Evolutionary conservation across 2,113 vertebrate genomes (phyloP), one percentile per base, ranked within the genome.

Genomic region (Oxyruncus cristatus): DNA sequence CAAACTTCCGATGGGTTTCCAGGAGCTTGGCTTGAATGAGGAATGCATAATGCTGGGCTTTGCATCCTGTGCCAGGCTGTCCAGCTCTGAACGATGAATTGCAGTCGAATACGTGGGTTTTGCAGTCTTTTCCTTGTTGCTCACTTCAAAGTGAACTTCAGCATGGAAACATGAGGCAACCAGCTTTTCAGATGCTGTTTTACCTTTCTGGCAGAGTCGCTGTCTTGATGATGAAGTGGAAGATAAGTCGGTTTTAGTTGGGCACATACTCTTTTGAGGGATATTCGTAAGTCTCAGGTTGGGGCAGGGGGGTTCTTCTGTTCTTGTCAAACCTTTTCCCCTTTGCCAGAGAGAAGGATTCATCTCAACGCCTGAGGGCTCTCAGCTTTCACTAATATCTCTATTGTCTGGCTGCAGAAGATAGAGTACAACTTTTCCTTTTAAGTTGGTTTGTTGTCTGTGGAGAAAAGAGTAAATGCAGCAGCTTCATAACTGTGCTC

Each of bases 11-110:
- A 9, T 75, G 88, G 46, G 53, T 94, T 93, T 94, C 67, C 46
- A 93, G 83, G 80, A 86, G 80, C 49, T 94, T 95, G 95, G 93
- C 93, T 92, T 65, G 73, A 82, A 33, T 24, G 80, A 93, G 76
- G 88, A 93, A 95, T 92, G 61, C 79, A 72, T 93, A 94, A 96
- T 88, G 52, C 61, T 71, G 68, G 37, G 52, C 53, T 81, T 19
- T 81, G 73, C 24, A 1, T 89, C 88, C 55, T 5, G 2, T 93
- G 92, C 95, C 91, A 95, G 83, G 65, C 73, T 94, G 90, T n/a
- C 76, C 68, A 75, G 73, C 91, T 84, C 88, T 46, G 76, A 96
- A 83, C 50, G 4, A 22, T 42, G 50, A 76, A 88, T 58, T 11
- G 5, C 46, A 61, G 47, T 37, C 0, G 0, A 56, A 56, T 50